A percentile compares a stretch with the other conserved stretches of the same genome.
These are phyloP conservation scores for Galbula dea DNA, from an alignment of 2,113 vertebrate genomes.

Conservation along the genomic window DNA sequence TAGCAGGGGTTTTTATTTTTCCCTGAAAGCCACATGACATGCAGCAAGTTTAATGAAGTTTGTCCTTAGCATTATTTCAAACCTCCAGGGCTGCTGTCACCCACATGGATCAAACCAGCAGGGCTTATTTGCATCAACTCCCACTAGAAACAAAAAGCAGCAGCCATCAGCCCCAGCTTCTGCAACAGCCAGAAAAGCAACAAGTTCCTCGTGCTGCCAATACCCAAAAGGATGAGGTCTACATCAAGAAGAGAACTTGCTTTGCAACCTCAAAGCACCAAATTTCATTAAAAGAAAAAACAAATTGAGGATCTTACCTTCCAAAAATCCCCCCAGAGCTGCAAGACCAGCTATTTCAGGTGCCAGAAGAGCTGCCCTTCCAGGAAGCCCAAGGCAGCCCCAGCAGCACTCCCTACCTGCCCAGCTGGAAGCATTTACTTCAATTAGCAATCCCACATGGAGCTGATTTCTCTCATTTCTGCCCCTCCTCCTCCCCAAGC, in stretches of 20 bases:
- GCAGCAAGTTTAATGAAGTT: slow-evolving; percentile 18
- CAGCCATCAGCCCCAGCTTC: neutral
- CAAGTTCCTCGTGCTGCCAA: neutral
- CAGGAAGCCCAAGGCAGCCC: neutral
- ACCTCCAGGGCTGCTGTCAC: slow-evolving; percentile 35
- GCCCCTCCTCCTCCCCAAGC: neutral
- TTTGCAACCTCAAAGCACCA: neutral
- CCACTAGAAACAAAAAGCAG: slow-evolving; percentile 3
- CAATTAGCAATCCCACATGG: neutral
- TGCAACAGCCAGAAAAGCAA: neutral
- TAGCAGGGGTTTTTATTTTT: neutral
- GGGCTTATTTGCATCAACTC: slow-evolving; percentile 28
- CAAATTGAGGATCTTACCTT: neutral
- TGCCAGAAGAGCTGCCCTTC: neutral
- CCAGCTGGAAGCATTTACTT: neutral
- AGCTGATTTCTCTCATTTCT: neutral
- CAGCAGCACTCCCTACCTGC: neutral
- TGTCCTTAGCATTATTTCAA: slow-evolving; percentile 19
- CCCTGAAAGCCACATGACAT: neutral
- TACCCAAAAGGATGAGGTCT: neutral
- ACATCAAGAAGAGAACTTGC: neutral
- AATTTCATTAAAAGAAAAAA: neutral
- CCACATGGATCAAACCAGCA: slow-evolving; percentile 20
- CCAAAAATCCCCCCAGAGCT: neutral
- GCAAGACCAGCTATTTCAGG: neutral